Evolutionary conservation across 2,888 invertebrate species (phyloP), one percentile per base, ranked within the genome.

Genomic region (Venustoraphidia nigricollis): DNA sequence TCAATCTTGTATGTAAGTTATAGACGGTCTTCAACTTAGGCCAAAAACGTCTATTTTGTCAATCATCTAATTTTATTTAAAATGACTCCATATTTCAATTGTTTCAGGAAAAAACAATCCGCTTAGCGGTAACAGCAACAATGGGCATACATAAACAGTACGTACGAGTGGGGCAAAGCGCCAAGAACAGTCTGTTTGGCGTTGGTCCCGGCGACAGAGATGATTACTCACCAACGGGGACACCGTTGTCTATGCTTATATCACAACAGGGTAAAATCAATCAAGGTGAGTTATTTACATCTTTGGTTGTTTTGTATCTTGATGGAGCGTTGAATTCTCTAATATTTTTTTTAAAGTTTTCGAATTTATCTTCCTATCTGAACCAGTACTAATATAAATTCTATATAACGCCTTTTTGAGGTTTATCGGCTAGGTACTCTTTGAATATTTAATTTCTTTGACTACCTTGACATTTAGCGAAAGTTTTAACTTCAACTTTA

Each of bases 71-170:
- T 44, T 42, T 9, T 11, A 44, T 36, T 34, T 10, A 44, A 10
- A 14, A 41, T 10, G 11, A 17, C 39, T n/a, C 17, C 10, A 34
- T 9, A 27, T 44, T 14, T 47, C 37, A 9, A 41, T 44, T 47
- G 41, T 44, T 44, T 43, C 17, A 43, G 14, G 42, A 43, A 44
- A 14, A 49, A 42, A 34, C 14, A 36, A 36, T 39, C n/a, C 36
- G 34, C 11, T 11, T 8, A 11, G 46, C 42, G 37, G 48, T 27
- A 11, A 17, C 27, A 10, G 11, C 11, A 63, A 66, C 55, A 53
- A 80, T 81, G 78, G 83, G 79, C 58, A 71, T 79, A 53, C 83
- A 84, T 64, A 83, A 83, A 62, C 83, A 86, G 59, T 87, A 86
- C 63, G 70, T 84, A 64, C 77, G 81, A 57, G 82, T 87, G 59